Conservation (phyloP, 2,797 vertebrate genomes). For the Valencia hispanica region DNA sequence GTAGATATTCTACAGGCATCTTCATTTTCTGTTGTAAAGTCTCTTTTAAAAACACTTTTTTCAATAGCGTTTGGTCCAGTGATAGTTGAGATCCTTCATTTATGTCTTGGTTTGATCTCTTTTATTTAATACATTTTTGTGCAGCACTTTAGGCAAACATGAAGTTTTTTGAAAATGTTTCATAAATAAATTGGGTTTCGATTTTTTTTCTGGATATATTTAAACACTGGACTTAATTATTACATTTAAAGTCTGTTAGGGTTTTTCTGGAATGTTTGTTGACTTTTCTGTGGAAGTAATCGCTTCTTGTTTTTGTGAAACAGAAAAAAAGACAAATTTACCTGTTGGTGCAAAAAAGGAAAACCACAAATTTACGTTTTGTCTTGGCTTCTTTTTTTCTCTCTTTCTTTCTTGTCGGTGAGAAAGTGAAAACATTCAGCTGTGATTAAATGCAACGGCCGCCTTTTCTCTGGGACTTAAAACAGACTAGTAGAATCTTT, state of each 20-base stretch:
- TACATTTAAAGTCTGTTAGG: background rate
- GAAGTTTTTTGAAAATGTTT: background rate
- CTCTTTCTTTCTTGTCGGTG: background rate
- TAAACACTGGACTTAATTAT: too few species aligned
- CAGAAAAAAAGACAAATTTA: background rate
- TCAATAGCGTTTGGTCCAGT: background rate
- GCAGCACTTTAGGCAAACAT: background rate
- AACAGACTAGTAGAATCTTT: background rate
- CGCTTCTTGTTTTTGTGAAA: background rate
- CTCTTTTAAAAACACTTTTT: too few species aligned
- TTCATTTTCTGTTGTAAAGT: background rate
- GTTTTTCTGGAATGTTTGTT: background rate
- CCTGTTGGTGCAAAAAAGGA: background rate
- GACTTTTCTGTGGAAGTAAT: background rate
- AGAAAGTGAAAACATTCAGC: slow-evolving; percentile 51
- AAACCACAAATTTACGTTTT: background rate
- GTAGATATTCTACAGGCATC: background rate
- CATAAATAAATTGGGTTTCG: background rate
- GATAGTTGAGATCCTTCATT: background rate
- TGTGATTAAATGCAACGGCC: background rate
- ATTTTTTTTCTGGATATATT: too few species aligned
- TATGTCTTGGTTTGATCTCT: background rate
- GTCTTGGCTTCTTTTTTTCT: background rate
- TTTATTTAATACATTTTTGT: background rate
- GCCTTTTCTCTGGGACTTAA: background rate